Percentiles rank a stretch among this genome's conserved stretches.
These are phyloP conservation scores for Coracias cyanogaster DNA, from an alignment of 2,797 vertebrate genomes.

Conservation along the genomic window DNA sequence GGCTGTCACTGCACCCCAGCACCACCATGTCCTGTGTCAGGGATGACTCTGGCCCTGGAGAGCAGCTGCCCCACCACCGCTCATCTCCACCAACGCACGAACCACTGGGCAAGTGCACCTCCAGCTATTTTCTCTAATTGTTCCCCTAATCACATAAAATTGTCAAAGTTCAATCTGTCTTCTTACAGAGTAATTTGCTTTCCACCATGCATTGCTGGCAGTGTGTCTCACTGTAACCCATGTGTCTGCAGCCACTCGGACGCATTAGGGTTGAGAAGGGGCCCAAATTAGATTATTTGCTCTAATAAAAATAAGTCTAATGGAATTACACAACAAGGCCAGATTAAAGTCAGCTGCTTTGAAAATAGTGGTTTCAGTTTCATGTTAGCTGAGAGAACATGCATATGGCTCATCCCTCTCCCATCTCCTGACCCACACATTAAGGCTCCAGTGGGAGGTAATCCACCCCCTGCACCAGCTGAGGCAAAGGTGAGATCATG, in stretches of 20 bases:
- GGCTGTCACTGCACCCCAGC: background rate
- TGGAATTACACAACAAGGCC: constrained; percentile 41
- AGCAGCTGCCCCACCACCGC: background rate
- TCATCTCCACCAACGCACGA: background rate
- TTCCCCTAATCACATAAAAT: constrained; percentile 46
- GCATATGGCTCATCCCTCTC: background rate
- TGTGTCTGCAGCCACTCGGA: constrained; percentile 22
- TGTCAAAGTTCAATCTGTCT: background rate
- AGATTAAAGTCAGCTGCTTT: constrained; percentile 26
- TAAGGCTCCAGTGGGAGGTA: background rate
- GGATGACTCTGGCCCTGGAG: background rate
- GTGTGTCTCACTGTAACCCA: background rate
- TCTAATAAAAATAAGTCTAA: constrained; percentile 43
- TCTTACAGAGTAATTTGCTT: constrained; percentile 28
- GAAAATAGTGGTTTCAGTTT: background rate
- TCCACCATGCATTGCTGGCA: background rate
- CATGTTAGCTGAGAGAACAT: background rate
- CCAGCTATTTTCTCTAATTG: constrained; percentile 4
- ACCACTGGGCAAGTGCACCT: background rate
- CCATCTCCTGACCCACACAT: background rate
- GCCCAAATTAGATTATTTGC: constrained; percentile 1
- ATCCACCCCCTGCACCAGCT: background rate
- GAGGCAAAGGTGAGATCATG: background rate
- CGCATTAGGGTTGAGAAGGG: background rate
- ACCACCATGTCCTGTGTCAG: background rate